Percentiles rank a stretch among this genome's conserved stretches.
Evolutionary conservation across 2,888 invertebrate species (phyloP).

Genomic region (Magallana nippona): DNA sequence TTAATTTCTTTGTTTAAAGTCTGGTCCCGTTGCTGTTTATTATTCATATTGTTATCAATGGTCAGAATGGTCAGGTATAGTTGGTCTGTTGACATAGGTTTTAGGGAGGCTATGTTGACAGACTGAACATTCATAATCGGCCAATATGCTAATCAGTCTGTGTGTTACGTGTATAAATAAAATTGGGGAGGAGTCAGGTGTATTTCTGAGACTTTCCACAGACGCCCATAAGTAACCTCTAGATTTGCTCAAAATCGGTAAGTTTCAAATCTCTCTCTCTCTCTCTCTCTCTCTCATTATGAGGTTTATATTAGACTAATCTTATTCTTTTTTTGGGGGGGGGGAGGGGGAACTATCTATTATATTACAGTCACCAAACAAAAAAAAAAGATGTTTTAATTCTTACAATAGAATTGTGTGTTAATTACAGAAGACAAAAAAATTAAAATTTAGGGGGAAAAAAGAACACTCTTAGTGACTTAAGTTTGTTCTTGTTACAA

Average conservation of each 20-base stretch:
- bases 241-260: background rate
- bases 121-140: background rate
- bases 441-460: no score
- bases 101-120: no score
- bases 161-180: background rate
- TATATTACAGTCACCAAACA: no score
- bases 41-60: background rate
- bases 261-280: background rate
- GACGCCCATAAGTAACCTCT: background rate
- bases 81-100: no score
- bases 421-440: no score
- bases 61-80: no score
- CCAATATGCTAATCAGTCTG: conserved; percentile 12
- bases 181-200: background rate
- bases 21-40: background rate
- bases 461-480: no score
- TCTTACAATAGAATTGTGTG: no score
- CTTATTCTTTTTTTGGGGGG: background rate
- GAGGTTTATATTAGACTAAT: background rate
- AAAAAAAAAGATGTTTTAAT: no score
- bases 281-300: background rate
- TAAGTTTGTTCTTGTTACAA: no score
- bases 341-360: no score
- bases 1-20: conserved; percentile 1
- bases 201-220: background rate